phyloP scores from a whole-genome alignment of 1,140 invertebrate genomes.

The Ceratoteleas bidentatus region DNA sequence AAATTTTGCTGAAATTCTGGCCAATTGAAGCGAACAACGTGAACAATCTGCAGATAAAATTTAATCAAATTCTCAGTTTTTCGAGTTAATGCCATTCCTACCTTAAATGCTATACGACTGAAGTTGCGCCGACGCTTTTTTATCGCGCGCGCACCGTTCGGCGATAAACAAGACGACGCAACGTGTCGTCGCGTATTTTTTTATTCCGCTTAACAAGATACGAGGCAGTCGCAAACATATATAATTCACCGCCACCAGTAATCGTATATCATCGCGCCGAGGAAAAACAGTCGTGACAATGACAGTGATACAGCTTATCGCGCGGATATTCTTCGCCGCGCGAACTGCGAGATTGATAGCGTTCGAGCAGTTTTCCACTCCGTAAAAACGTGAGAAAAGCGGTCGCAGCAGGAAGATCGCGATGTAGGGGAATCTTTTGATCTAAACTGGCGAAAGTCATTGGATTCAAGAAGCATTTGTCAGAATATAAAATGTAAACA shows the following conservation, averaged over 20 bases:
- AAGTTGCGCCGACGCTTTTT: constrained; percentile 12
- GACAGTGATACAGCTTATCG: constrained; percentile 44
- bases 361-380: constrained; percentile 9
- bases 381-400: neutral
- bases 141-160: neutral
- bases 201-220: constrained; percentile 18
- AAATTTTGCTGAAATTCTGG: too few species aligned
- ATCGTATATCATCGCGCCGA: constrained; percentile 32
- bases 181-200: constrained; percentile 5
- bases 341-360: constrained; percentile 35
- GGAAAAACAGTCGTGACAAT: constrained; percentile 36
- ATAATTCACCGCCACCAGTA: constrained; percentile 43
- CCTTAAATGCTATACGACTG: constrained; percentile 1
- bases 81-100: too few species aligned
- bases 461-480: too few species aligned
- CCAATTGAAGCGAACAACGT: too few species aligned
- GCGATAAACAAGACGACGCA: constrained; percentile 17
- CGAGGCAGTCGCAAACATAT: constrained; percentile 28
- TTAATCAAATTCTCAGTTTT: too few species aligned
- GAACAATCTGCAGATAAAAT: too few species aligned
- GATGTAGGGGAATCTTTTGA: too few species aligned
- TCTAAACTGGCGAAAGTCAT: too few species aligned
- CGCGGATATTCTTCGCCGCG: constrained; percentile 27
- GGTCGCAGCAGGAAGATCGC: too few species aligned
- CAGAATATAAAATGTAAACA: too few species aligned